Evolutionary conservation across 2,113 vertebrate species (phyloP), one percentile per base, ranked within the genome.

Genomic region (Hyaena hyaena): DNA sequence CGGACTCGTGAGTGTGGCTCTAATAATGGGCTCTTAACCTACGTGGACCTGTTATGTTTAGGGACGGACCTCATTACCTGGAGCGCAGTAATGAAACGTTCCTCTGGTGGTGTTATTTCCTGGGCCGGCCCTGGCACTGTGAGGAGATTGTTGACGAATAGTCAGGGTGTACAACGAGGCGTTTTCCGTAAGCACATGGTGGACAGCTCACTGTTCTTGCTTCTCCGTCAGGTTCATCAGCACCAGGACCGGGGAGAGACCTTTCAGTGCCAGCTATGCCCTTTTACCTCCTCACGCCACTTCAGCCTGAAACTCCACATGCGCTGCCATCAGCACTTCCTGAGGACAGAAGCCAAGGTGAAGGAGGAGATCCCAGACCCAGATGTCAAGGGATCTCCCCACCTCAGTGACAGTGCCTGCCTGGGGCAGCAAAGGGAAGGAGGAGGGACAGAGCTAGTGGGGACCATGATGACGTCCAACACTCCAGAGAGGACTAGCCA

Each of bases 291-390:
- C 90, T 99, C 99, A 24, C 99, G 99, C 98, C 99, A 99, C 99
- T 99, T 99, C 99, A 99, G 99, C 99, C 99, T 99, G 98, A 99
- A 99, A 98, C 99, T 99, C 97, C 99, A 99, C 98, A 99, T 99
- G 99, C 99, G 99, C 98, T 99, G 99, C 98, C 99, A 99, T 98
- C 99, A 99, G 98, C 99, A 99, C 99, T 99, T 99, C 98, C 99
- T 99, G 88, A 99, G 99, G 98, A 99, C 99, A 96, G 99, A 99
- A 98, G 98, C 99, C 98, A 99, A 99, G 99, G 99, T 99, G 98
- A 99, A 99, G 98, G 99, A 99, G 98, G 99, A 99, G 98, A 99
- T 99, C 97, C 99, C 99, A 77, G 99, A 99, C 99, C 99, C 99
- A 31, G 99, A 99, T 97, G 99, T 99, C 97, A 99, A 99, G 98